Evolutionary conservation across 2,113 vertebrate genomes (phyloP).

Genomic region (Notarius quadriscutis): DNA sequence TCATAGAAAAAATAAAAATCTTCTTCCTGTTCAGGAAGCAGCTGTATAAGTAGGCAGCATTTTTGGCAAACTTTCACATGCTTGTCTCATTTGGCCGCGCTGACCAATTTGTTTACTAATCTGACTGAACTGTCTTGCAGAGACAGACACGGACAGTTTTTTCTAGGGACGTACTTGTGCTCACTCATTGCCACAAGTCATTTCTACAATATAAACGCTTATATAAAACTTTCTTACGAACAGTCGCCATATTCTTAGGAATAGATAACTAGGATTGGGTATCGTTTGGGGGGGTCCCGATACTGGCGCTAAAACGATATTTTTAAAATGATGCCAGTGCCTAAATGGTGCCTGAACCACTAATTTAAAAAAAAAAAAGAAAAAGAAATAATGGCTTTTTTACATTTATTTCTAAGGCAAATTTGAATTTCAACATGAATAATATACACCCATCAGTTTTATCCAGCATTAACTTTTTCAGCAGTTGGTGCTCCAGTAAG

Average conservation of each 20-base stretch:
- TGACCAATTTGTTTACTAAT: neutral
- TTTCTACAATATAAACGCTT: neutral
- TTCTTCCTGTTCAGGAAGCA: neutral
- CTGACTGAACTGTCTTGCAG: neutral
- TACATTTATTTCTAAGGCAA: no score
- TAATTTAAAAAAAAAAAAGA: no score
- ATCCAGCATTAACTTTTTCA: no score
- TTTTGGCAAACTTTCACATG: neutral
- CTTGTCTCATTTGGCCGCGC: neutral
- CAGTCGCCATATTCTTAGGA: neutral
- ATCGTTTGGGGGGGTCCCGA: no score
- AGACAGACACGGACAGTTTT: neutral
- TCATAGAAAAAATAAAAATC: neutral
- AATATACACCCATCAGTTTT: no score
- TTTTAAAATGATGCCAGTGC: no score
- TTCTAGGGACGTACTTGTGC: neutral
- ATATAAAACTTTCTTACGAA: neutral
- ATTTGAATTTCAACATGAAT: no score
- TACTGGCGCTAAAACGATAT: no score
- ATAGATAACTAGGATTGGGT: no score
- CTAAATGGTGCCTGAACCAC: no score
- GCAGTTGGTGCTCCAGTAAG: no score
- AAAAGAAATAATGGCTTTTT: no score
- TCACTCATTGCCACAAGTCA: neutral
- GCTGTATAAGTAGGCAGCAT: conserved; percentile 2